Conservation (phyloP, 2,888 invertebrate genomes). For the Sarcophaga caerulescens region DNA sequence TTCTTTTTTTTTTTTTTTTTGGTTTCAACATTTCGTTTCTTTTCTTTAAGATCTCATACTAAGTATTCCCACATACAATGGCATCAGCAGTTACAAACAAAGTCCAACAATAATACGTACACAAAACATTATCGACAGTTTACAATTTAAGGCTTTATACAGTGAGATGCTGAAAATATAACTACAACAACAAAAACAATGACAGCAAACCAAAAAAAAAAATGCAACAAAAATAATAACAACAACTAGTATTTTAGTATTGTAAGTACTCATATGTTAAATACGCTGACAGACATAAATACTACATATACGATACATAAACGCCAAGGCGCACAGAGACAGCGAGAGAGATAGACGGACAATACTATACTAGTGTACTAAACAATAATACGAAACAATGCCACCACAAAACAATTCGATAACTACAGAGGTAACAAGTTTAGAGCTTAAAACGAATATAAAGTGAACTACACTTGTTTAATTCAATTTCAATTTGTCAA, state of each 20-base stretch:
- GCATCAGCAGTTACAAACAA: constrained; percentile 10
- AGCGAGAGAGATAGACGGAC: constrained; percentile 27
- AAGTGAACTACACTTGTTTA: no score
- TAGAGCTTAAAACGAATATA: no score
- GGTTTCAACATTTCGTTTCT: constrained; percentile 4
- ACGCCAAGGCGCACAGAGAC: not conserved
- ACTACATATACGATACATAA: constrained; percentile 34
- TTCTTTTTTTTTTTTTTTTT: constrained; percentile 17
- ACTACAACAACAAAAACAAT: constrained; percentile 15
- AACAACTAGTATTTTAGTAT: constrained; percentile 60
- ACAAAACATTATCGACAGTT: constrained; percentile 61
- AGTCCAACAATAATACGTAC: constrained; percentile 50
- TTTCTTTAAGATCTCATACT: not conserved
- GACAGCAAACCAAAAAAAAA: constrained; percentile 23
- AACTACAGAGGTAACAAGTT: no score
- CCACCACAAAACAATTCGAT: not conserved
- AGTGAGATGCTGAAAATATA: constrained; percentile 9
- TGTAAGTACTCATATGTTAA: constrained; percentile 69
- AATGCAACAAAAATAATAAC: constrained; percentile 20
- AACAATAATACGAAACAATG: constrained; percentile 43
- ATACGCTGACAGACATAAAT: constrained; percentile 69
- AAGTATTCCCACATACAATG: constrained; percentile 52
- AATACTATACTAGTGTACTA: constrained; percentile 16
- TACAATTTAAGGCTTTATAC: constrained; percentile 58
- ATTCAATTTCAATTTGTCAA: no score